These are phyloP conservation scores for Theocolax elegans DNA, from an alignment of 1,140 invertebrate species.

Conservation along the genomic window DNA sequence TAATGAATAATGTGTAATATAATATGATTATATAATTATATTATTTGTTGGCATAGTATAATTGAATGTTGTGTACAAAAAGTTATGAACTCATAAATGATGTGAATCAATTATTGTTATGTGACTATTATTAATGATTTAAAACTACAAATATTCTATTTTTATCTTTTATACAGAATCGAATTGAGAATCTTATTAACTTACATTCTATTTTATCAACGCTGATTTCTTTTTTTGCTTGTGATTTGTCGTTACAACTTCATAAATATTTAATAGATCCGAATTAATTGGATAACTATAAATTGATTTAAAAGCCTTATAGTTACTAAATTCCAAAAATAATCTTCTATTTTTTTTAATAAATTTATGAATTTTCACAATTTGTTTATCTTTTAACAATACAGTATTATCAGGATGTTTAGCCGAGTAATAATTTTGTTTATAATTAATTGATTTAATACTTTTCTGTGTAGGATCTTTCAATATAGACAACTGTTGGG, in stretches of 20 bases:
- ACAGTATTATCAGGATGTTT: background rate
- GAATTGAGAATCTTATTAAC: background rate
- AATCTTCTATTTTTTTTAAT: background rate
- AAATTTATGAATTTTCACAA: background rate
- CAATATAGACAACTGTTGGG: background rate
- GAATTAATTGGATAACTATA: background rate
- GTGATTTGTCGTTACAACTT: background rate
- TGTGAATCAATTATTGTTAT: background rate
- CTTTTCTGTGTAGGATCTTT: background rate
- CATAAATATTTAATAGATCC: background rate
- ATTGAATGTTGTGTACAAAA: background rate
- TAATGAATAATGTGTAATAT: too few relatives aligned
- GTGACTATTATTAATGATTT: background rate
- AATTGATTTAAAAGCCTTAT: background rate
- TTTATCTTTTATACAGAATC: background rate
- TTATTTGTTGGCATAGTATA: too few relatives aligned
- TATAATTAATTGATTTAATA: background rate
- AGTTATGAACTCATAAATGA: too few relatives aligned
- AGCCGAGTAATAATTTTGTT: background rate
- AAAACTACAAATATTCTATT: background rate
- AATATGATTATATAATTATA: background rate
- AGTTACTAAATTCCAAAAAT: background rate
- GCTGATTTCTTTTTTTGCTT: background rate
- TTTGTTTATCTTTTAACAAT: background rate
- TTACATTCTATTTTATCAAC: background rate